phyloP scores from a whole-genome alignment of 2,797 vertebrate genomes.

The Columba guinea region DNA sequence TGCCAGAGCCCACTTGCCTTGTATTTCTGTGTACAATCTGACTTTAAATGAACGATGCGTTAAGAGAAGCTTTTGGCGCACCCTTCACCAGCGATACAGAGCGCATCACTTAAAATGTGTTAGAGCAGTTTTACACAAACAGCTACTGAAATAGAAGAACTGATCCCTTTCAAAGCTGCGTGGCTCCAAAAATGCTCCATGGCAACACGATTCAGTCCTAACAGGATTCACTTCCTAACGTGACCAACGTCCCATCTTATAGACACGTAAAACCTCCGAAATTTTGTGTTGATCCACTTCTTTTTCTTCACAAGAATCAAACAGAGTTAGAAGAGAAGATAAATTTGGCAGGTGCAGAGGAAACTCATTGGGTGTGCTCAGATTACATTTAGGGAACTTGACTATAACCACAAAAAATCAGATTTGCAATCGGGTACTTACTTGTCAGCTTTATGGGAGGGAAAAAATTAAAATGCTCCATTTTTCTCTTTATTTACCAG shows the following conservation, averaged over 20 bases:
- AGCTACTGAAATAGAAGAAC: background rate
- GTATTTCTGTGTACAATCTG: background rate
- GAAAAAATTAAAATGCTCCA: background rate
- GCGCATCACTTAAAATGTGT: background rate
- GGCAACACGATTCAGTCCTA: background rate
- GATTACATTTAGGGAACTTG: background rate
- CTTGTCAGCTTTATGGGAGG: background rate
- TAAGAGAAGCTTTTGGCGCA: background rate
- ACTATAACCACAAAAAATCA: background rate
- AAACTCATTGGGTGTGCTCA: background rate
- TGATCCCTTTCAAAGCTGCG: background rate
- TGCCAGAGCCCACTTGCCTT: background rate
- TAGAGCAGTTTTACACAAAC: background rate
- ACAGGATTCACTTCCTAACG: background rate
- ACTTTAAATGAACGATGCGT: background rate
- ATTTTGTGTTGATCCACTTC: background rate
- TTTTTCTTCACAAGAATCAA: background rate
- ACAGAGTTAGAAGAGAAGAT: background rate
- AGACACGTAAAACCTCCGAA: background rate
- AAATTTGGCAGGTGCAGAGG: background rate
- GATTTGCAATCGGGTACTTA: background rate
- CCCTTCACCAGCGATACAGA: fast-evolving
- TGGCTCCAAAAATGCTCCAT: background rate
- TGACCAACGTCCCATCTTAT: background rate
- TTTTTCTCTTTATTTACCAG: background rate